Conservation (phyloP, 2,797 vertebrate genomes). For the Pseudotriccus pelzelni region DNA sequence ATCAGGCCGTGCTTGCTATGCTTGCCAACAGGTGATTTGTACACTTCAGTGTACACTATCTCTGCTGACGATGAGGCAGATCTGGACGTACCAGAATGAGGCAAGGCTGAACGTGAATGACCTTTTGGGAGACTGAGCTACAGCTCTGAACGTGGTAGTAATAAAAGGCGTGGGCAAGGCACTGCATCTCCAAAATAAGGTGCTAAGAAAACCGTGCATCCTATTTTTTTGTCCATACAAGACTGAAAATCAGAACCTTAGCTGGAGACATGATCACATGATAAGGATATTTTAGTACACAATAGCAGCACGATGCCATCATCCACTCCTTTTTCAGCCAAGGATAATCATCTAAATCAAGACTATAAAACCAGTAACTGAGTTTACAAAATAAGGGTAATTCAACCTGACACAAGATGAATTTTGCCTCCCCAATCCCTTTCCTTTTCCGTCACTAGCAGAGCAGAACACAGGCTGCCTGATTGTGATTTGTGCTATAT, state of each 20-base stretch:
- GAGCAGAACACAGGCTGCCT: constrained; percentile 29
- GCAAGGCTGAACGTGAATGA: background rate
- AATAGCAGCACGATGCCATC: background rate
- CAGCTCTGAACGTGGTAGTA: background rate
- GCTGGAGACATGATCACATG: background rate
- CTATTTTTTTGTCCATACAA: background rate
- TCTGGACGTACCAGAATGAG: background rate
- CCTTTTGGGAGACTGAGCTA: background rate
- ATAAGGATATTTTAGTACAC: constrained; percentile 28
- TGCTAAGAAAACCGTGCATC: background rate
- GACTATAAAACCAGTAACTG: background rate
- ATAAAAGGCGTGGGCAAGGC: background rate
- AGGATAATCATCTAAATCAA: background rate
- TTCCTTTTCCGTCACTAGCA: background rate
- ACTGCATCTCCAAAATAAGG: background rate
- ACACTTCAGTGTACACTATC: background rate
- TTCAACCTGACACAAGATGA: background rate
- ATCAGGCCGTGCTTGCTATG: rapidly evolving
- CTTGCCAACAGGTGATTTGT: background rate
- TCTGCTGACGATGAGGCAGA: background rate
- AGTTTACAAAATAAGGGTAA: constrained; percentile 16
- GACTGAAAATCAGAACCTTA: background rate
- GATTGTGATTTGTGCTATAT: background rate
- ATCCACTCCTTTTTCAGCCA: constrained; percentile 24
- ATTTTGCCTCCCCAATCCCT: background rate